Percentiles rank a stretch among this genome's conserved stretches.
These are phyloP conservation scores for Paramormyrops kingsleyae DNA, from an alignment of 2,113 vertebrate species.

Conservation along the genomic window DNA sequence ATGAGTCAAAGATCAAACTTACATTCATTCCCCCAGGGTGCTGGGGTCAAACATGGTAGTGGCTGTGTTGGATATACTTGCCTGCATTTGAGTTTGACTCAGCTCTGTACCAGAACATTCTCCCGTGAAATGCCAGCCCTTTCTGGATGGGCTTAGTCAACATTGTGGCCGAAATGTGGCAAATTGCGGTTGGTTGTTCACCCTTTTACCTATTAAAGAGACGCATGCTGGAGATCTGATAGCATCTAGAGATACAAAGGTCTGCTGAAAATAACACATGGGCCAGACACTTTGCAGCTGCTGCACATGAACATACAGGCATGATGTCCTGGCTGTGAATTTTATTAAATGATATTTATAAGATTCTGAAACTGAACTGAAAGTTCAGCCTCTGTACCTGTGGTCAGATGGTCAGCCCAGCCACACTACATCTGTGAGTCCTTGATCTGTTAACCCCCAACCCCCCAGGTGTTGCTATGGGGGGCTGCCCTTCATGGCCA, in stretches of 20 bases:
- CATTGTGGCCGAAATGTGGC: neutral
- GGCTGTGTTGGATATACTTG: neutral
- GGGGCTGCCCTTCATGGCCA: too few species aligned
- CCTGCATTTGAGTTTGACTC: neutral
- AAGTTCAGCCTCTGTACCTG: neutral
- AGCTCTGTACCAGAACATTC: neutral
- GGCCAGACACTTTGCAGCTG: neutral
- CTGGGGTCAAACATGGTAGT: neutral
- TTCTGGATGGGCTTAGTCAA: neutral
- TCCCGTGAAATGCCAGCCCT: neutral
- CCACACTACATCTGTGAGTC: too few species aligned
- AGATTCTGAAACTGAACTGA: neutral
- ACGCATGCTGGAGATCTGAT: neutral
- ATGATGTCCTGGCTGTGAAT: neutral
- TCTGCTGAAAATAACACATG: neutral
- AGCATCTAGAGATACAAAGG: neutral
- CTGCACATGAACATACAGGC: neutral
- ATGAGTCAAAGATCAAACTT: neutral
- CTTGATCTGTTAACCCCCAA: too few species aligned
- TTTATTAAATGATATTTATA: neutral
- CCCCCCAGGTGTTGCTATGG: too few species aligned
- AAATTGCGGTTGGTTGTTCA: neutral
- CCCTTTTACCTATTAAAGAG: neutral
- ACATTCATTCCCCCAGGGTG: neutral
- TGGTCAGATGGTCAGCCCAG: too few species aligned